Evolutionary conservation across 1,140 invertebrate species (phyloP).

Genomic region (Anastrepha obliqua): DNA sequence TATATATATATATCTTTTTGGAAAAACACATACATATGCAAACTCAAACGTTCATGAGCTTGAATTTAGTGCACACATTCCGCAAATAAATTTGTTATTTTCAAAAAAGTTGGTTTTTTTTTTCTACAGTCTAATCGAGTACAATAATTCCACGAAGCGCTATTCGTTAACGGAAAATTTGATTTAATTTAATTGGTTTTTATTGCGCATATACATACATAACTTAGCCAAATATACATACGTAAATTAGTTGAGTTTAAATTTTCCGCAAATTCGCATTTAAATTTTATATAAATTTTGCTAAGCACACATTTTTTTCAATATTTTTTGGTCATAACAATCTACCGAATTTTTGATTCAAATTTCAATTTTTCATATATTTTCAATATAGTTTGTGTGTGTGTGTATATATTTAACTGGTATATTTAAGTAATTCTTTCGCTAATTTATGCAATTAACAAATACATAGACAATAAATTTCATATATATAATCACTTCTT

Average conservation of each 20-base stretch:
- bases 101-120: not conserved
- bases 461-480: not conserved
- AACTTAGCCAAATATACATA: not conserved
- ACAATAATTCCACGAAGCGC: not conserved
- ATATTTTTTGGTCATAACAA: slow-evolving; percentile 1
- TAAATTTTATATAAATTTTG: slow-evolving; percentile 22
- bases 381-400: not conserved
- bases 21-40: no score
- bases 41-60: no score
- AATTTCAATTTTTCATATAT: not conserved
- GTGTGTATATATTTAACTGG: not conserved
- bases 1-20: no score
- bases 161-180: not conserved
- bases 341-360: not conserved
- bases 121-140: not conserved
- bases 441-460: not conserved
- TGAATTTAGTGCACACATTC: no score
- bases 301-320: slow-evolving; percentile 23
- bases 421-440: slow-evolving; percentile 33
- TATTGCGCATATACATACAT: not conserved
- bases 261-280: slow-evolving; percentile 7
- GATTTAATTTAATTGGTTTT: not conserved
- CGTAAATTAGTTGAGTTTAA: not conserved
- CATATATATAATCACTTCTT: no score
- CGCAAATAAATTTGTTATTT: no score